These are phyloP conservation scores for Urocolius indicus DNA, from an alignment of 2,113 vertebrate genomes.

Conservation along the genomic window DNA sequence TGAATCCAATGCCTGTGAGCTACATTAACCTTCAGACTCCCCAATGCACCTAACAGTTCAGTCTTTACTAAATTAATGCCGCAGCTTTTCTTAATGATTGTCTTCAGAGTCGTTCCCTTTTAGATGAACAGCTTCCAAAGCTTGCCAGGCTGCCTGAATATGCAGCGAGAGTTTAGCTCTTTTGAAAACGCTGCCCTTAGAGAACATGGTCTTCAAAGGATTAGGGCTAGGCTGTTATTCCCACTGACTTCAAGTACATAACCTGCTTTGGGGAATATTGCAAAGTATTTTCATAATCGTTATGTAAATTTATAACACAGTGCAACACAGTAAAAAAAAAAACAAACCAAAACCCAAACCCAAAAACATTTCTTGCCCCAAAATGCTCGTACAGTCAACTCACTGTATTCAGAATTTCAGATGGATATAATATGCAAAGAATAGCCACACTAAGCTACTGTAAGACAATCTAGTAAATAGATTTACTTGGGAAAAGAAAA, in stretches of 20 bases:
- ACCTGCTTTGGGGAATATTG: background rate
- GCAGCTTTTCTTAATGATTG: background rate
- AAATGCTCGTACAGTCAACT: background rate
- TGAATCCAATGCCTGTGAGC: background rate
- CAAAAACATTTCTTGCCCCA: background rate
- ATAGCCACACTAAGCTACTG: background rate
- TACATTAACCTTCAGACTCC: background rate
- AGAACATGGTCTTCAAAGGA: background rate
- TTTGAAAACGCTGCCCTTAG: background rate
- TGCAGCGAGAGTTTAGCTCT: fast-evolving
- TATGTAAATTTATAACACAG: background rate
- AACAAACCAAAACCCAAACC: background rate
- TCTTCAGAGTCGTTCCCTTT: background rate
- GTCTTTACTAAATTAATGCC: background rate
- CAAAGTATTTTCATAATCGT: background rate
- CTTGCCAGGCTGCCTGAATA: background rate
- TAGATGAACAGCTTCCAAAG: background rate
- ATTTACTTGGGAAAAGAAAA: constrained; percentile 32
- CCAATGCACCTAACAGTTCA: fast-evolving
- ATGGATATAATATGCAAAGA: constrained; percentile 21
- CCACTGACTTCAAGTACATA: background rate
- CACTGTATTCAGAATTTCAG: background rate
- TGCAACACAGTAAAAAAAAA: background rate
- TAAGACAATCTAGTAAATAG: constrained; percentile 5
- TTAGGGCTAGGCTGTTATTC: background rate